Evolutionary conservation across 2,888 invertebrate genomes (phyloP), one percentile per base, ranked within the genome.

Genomic region (Sarcophaga rosellei): DNA sequence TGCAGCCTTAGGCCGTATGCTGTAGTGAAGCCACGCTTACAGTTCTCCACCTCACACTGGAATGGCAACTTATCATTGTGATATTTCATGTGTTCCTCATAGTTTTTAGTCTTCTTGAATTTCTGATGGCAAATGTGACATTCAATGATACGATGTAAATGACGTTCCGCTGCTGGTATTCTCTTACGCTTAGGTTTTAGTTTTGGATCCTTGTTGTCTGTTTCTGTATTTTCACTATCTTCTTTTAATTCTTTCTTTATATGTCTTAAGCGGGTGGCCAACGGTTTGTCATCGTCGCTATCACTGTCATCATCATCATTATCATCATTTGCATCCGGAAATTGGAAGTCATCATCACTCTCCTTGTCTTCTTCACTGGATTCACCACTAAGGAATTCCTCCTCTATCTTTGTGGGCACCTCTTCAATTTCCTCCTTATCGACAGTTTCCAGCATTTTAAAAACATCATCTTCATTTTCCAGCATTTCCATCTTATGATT

Each of bases 91-190:
- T 92, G 92, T 73, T 91, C 91, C 78, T 91, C 90, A 57, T 93
- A 91, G 61, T 91, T 90, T 45, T 90, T 90, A 8, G 89, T 88
- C 81, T 92, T 92, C 65, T 91, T 91, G 75, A 92, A 92, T 62
- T 90, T 91, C 83, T 92, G 92, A 23, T 92, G 91, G 65, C 92
- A 92, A 68, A 92, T 91, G 66, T 92, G 91, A 73, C 92, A 92
- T 70, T 92, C 90, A 57, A 93, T 91, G 47, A 90, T 90, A n/a
- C 89, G 89, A 87, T 91, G 91, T 78, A 91, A 84, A 62, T 92
- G 91, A 3, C 90, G 89, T 69, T 90, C 91, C 2, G 89, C 88
- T 4, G 89, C 89, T 0, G 91, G 90, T 79, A 90, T 90, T 53
- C 90, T 88, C 79, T 90, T 91, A 1, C 90, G 89, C 62, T 90